These are phyloP conservation scores for Melangyna quadrimaculata DNA, from an alignment of 2,888 invertebrate genomes.

Conservation along the genomic window DNA sequence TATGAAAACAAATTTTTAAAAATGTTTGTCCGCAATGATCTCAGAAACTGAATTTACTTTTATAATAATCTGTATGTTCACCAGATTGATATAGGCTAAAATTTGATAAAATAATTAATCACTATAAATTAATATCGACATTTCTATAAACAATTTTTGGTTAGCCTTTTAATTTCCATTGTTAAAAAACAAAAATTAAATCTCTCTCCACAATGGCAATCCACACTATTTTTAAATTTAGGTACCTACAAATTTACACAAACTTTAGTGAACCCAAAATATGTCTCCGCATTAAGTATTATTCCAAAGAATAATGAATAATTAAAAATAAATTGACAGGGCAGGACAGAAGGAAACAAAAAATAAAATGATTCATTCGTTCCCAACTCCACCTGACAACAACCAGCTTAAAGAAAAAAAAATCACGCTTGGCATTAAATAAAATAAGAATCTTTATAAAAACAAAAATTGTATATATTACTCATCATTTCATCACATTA, in stretches of 20 bases:
- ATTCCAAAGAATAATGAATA: constrained; percentile 45
- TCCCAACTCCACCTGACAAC: neutral
- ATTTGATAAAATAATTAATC: too few relatives aligned
- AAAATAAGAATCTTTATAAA: neutral
- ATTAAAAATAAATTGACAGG: constrained; percentile 26
- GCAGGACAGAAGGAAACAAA: neutral
- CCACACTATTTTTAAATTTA: neutral
- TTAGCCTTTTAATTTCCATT: too few relatives aligned
- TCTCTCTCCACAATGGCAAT: too few relatives aligned
- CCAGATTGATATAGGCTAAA: too few relatives aligned
- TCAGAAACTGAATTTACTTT: too few relatives aligned
- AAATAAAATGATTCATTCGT: constrained; percentile 18
- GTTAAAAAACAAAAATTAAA: too few relatives aligned
- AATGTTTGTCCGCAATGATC: too few relatives aligned
- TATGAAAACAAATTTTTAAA: too few relatives aligned
- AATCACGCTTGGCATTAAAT: neutral
- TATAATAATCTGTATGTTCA: too few relatives aligned
- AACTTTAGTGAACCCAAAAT: neutral
- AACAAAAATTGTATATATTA: neutral
- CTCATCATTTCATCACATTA: constrained; percentile 42
- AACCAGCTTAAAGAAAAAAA: neutral
- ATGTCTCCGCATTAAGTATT: neutral
- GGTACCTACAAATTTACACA: neutral
- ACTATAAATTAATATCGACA: too few relatives aligned
- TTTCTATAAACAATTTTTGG: too few relatives aligned